Evolutionary conservation across 1,140 invertebrate genomes (phyloP).

Genomic region (Aporrectodea caliginosa): DNA sequence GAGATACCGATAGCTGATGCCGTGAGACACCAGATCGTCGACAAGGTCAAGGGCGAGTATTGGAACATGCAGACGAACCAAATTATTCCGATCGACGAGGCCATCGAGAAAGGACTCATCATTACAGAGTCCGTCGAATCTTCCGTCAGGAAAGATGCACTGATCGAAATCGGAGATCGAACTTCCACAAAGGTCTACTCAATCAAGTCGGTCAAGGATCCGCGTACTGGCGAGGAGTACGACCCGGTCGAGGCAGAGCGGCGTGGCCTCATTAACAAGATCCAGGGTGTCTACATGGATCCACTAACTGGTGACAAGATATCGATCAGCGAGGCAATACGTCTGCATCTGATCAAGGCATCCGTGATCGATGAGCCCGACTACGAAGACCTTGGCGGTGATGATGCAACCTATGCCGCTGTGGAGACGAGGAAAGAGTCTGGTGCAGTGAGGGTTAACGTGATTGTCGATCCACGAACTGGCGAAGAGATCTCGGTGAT

Average conservation of each 20-base stretch:
- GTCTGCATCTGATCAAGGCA: slow-evolving; percentile 62
- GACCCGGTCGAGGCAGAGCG: slow-evolving; percentile 31
- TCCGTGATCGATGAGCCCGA: slow-evolving; percentile 64
- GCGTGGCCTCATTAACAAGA: slow-evolving; percentile 34
- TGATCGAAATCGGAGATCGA: slow-evolving; percentile 24
- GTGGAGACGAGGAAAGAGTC: slow-evolving; percentile 64
- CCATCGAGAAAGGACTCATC: slow-evolving; percentile 46
- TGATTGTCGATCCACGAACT: slow-evolving; percentile 72
- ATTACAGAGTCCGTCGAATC: slow-evolving; percentile 26
- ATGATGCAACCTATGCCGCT: slow-evolving; percentile 72
- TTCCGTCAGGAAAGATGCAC: slow-evolving; percentile 25
- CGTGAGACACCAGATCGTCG: slow-evolving; percentile 73
- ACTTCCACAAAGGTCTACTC: slow-evolving; percentile 46
- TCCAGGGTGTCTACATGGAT: slow-evolving; percentile 58
- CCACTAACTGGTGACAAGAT: slow-evolving; percentile 69
- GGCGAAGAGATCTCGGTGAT: slow-evolving; percentile 70
- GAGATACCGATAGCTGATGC: slow-evolving; percentile 77
- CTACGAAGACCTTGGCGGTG: slow-evolving; percentile 72
- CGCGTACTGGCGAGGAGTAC: slow-evolving; percentile 26
- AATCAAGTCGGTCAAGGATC: slow-evolving; percentile 68
- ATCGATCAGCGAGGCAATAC: slow-evolving; percentile 37
- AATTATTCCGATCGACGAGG: slow-evolving; percentile 45
- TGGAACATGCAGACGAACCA: slow-evolving; percentile 37
- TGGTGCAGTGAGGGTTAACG: slow-evolving; percentile 59
- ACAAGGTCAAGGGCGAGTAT: slow-evolving; percentile 64